Percentiles rank a stretch among this genome's conserved stretches.
These are phyloP conservation scores for Drosophila austrosaltans DNA, from an alignment of 2,888 invertebrate species.

Conservation along the genomic window DNA sequence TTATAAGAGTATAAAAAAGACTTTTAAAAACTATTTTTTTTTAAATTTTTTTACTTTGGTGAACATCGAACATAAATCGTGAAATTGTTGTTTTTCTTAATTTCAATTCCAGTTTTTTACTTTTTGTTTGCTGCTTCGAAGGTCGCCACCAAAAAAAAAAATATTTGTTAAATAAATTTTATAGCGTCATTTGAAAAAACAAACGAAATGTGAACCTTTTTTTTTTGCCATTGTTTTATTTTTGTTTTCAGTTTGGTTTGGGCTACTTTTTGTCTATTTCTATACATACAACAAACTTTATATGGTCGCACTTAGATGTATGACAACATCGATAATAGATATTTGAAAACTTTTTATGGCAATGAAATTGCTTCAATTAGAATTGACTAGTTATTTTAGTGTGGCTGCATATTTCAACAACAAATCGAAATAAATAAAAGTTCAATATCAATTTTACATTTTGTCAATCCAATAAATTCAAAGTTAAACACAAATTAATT, in stretches of 20 bases:
- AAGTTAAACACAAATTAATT: conserved; percentile 5
- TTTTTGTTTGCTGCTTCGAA: conserved; percentile 14
- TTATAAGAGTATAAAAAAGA: conserved; percentile 1
- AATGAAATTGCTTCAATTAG: conserved; percentile 33
- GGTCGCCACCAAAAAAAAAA: conserved; percentile 3
- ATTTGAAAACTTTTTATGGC: conserved; percentile 35
- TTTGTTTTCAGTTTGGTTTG: conserved; percentile 30
- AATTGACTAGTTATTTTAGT: conserved; percentile 31
- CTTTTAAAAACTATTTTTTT: neutral
- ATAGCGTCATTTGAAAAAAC: conserved; percentile 38
- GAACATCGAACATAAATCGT: conserved; percentile 4
- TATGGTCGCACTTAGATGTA: conserved; percentile 39
- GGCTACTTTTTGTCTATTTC: conserved; percentile 13
- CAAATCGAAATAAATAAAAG: neutral
- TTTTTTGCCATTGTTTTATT: conserved; percentile 16
- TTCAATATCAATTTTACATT: too few species aligned
- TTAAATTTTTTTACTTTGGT: neutral
- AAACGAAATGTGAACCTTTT: conserved; percentile 25
- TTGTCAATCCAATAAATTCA: neutral
- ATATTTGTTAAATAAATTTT: conserved; percentile 32
- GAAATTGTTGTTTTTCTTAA: conserved; percentile 23
- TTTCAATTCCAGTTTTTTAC: conserved; percentile 62
- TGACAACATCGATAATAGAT: conserved; percentile 54
- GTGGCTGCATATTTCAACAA: neutral
- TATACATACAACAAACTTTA: conserved; percentile 24